phyloP scores from a whole-genome alignment of 1,140 invertebrate species.

The Stratiolaelaps scimitus region DNA sequence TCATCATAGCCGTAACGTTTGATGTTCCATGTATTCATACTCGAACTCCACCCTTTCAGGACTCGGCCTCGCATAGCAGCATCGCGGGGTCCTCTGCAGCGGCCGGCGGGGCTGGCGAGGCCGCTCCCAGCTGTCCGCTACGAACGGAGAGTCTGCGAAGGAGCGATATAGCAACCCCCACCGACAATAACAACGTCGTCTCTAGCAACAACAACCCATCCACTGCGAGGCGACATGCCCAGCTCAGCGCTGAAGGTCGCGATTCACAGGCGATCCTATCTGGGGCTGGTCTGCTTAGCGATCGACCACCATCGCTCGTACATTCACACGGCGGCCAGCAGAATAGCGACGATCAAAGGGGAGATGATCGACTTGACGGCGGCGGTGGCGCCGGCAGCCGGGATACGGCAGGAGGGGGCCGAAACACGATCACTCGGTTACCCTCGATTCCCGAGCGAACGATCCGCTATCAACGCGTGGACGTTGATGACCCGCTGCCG shows the following conservation, averaged over 20 bases:
- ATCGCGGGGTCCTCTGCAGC: not conserved
- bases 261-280: not conserved
- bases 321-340: not conserved
- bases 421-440: constrained; percentile 51
- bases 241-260: too few species aligned
- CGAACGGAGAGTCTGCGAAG: constrained; percentile 26
- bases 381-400: not conserved
- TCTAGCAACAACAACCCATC: too few species aligned
- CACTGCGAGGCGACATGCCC: too few species aligned
- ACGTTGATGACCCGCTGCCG: constrained; percentile 60
- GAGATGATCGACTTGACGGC: not conserved
- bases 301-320: constrained; percentile 1
- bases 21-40: too few species aligned
- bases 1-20: too few species aligned
- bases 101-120: constrained; percentile 7
- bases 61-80: too few species aligned
- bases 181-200: too few species aligned
- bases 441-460: constrained; percentile 65
- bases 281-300: not conserved
- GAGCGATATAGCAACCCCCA: too few species aligned
- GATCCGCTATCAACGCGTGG: constrained; percentile 49
- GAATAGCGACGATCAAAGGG: constrained; percentile 2
- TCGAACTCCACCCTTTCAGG: too few species aligned
- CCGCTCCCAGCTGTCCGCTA: constrained; percentile 27
- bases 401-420: not conserved